Conservation (phyloP, 2,797 vertebrate species). For the Vespertilio murinus region DNA sequence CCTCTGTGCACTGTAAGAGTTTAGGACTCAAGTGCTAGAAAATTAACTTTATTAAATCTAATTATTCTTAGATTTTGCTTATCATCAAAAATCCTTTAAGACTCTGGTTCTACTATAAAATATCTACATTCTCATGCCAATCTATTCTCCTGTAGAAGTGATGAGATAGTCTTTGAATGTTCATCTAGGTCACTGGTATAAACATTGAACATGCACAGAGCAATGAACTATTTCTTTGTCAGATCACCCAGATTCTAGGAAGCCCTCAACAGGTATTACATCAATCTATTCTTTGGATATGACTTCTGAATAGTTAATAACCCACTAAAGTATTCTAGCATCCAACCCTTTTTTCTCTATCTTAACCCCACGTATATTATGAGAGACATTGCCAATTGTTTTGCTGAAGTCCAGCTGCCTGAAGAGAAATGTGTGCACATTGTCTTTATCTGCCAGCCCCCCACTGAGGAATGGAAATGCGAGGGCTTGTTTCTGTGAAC, state of each 20-base stretch:
- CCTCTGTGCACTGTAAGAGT: not conserved
- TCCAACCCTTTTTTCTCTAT: not conserved
- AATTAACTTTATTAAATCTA: not conserved
- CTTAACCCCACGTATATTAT: not conserved
- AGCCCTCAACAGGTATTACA: not conserved
- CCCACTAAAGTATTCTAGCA: not conserved
- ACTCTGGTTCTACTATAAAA: not conserved
- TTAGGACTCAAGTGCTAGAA: not conserved
- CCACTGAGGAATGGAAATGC: constrained; percentile 46
- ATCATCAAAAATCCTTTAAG: not conserved
- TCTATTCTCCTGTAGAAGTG: not conserved
- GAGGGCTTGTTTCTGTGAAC: not conserved
- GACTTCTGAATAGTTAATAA: constrained; percentile 45
- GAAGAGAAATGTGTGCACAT: not conserved
- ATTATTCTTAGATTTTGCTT: not conserved
- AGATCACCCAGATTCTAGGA: not conserved
- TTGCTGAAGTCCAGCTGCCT: constrained; percentile 33
- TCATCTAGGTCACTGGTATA: not conserved
- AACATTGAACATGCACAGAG: not conserved
- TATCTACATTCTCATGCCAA: not conserved
- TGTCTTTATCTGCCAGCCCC: constrained; percentile 31
- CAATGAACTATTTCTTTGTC: not conserved
- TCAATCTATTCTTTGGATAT: not conserved
- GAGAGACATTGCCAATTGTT: not conserved
- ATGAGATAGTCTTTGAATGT: not conserved